Percentiles rank a stretch among this genome's conserved stretches.
phyloP scores from a whole-genome alignment of 2,797 vertebrate species.

The Tinamus major region DNA sequence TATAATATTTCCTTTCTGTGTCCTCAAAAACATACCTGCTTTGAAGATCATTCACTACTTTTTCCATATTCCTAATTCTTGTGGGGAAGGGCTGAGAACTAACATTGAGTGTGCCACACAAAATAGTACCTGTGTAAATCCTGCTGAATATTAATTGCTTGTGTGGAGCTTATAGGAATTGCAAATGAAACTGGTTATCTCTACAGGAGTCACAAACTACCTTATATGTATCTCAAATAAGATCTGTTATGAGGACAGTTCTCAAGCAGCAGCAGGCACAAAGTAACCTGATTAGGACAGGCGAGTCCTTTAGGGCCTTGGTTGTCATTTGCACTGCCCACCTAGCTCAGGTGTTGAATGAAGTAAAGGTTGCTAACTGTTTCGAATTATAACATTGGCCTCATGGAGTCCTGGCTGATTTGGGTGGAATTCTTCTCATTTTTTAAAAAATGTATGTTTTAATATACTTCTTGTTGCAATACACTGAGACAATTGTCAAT shows the following conservation, averaged over 20 bases:
- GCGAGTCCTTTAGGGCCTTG: background rate
- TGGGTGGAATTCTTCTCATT: background rate
- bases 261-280: background rate
- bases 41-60: background rate
- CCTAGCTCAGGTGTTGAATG: background rate
- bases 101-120: background rate
- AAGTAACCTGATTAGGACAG: background rate
- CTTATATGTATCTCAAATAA: background rate
- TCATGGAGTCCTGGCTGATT: background rate
- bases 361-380: background rate
- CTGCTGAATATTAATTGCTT: background rate
- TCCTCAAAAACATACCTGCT: background rate
- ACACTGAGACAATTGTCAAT: background rate
- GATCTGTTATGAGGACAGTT: background rate
- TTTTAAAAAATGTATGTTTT: background rate
- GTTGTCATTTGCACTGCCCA: background rate
- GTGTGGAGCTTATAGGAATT: background rate
- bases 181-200: background rate
- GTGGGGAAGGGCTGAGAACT: background rate
- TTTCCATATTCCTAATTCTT: background rate
- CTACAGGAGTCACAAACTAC: background rate
- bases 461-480: background rate
- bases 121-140: background rate
- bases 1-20: background rate
- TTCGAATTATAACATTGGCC: background rate